Base-by-base conservation (phyloP, 2,888 invertebrate species). In the Spatulosminthurus flaviceps region DNA sequence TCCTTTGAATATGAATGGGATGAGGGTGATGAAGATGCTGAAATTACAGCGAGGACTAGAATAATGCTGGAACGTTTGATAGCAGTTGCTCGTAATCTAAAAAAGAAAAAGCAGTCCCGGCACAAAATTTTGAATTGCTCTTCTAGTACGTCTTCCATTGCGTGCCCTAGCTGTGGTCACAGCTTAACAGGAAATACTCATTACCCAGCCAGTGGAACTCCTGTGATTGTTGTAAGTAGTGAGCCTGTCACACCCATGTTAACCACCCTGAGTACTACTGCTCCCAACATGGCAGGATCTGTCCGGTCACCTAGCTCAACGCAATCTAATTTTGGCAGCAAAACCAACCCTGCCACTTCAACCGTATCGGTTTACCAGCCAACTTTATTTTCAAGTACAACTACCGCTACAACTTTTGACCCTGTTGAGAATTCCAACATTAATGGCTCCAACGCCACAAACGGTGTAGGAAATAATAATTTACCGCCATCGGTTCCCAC, bases 1-100 rank as follows among this genome's bases (percentile, higher is more conserved):
- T 84, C 86, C 34, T 86, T 89, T 71, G 88, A 89, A 81, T 89
- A 89, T 84, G 87, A 87, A 26, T 89, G 88, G 88, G 86, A 86
- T 75, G 78, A 81, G 5, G 81, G 79, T 21, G 82, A 83, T 26
- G 82, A 82, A 61, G 80, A 80, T 16, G 73, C 64, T 21, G 71
- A 81, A 41, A 21, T 75, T 21, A 80, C 81, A 7, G 77, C 80
- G 11, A 60, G 81, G 66, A 76, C 80, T 7, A 80, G 76, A 29
- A 74, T 75, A 21, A 81, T 85, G 72, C 64, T 85, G 7, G 82
- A 82, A 1, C 80, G 79, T 21, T 71, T 85, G 9, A 78, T 84
- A 21, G 41, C 60, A 26, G 73, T 82, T 0, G 83, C 84, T 13
- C 69, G 82, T n/a, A 79, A 81, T 34, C 75, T 84, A 2, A 83